A percentile compares a stretch with the other conserved stretches of the same genome.
phyloP scores from a whole-genome alignment of 92 coral and sea anemone species.

The Micromussa lordhowensis region DNA sequence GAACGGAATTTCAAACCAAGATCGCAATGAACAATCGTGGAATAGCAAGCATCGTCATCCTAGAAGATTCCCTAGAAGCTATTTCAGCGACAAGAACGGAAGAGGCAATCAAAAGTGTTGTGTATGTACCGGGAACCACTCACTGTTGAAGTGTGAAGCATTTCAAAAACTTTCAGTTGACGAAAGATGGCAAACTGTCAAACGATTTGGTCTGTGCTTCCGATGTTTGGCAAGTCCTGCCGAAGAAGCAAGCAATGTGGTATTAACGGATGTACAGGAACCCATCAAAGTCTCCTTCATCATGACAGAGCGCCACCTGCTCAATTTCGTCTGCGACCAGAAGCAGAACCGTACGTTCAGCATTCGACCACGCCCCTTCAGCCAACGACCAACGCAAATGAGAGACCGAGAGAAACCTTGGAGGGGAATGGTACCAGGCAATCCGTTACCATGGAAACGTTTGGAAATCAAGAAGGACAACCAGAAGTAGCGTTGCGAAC shows the following conservation, averaged over 20 bases:
- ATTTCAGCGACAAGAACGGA: not conserved
- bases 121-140: constrained; percentile 19
- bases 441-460: too few relatives aligned
- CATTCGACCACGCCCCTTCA: constrained; percentile 4
- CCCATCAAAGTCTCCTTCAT: constrained; percentile 48
- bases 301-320: not conserved
- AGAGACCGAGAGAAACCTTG: too few relatives aligned
- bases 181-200: not conserved
- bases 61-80: not conserved
- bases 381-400: too few relatives aligned
- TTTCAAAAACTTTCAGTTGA: not conserved
- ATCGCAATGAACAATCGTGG: too few relatives aligned
- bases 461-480: too few relatives aligned
- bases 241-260: constrained; percentile 13
- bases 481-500: too few relatives aligned
- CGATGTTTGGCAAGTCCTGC: too few relatives aligned
- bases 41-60: too few relatives aligned
- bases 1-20: too few relatives aligned
- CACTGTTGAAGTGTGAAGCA: constrained; percentile 42
- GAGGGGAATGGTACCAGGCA: too few relatives aligned
- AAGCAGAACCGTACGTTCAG: not conserved
- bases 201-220: not conserved
- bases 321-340: constrained; percentile 7
- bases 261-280: constrained; percentile 22
- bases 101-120: constrained; percentile 1